Percentiles rank a stretch among this genome's conserved stretches.
These are phyloP conservation scores for Synanthedon myopaeformis DNA, from an alignment of 2,888 invertebrate genomes.

Conservation along the genomic window DNA sequence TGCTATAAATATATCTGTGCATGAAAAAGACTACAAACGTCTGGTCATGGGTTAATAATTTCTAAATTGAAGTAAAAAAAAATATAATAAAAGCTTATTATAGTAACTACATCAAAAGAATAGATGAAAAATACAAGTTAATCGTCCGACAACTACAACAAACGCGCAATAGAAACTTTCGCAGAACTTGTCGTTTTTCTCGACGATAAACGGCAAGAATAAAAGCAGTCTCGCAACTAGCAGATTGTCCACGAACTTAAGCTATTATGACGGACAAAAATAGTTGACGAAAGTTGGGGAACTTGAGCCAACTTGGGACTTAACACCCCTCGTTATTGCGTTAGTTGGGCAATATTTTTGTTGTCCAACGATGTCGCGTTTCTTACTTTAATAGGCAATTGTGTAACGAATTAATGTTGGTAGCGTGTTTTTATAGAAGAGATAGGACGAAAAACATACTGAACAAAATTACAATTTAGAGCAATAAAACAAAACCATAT, in stretches of 20 bases:
- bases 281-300: slow-evolving; percentile 44
- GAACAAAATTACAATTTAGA: no score
- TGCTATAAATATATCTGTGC: no score
- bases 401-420: slow-evolving; percentile 7
- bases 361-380: slow-evolving; percentile 38
- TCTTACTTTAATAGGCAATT: slow-evolving; percentile 50
- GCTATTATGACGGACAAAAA: slow-evolving; percentile 66
- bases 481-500: no score
- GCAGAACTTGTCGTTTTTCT: slow-evolving; percentile 5
- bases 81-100: not conserved
- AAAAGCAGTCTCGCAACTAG: slow-evolving; percentile 10
- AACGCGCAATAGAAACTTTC: slow-evolving; percentile 13
- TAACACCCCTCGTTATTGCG: slow-evolving; percentile 60
- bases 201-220: not conserved
- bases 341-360: slow-evolving; percentile 65
- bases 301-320: slow-evolving; percentile 32
- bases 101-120: not conserved
- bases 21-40: no score
- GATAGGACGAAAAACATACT: no score
- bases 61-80: no score
- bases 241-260: slow-evolving; percentile 52
- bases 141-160: not conserved
- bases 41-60: no score
- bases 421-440: not conserved
- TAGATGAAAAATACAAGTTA: not conserved